Percentiles rank a stretch among this genome's conserved stretches.
phyloP scores from a whole-genome alignment of 2,888 invertebrate genomes.

The Synanthedon vespiformis region DNA sequence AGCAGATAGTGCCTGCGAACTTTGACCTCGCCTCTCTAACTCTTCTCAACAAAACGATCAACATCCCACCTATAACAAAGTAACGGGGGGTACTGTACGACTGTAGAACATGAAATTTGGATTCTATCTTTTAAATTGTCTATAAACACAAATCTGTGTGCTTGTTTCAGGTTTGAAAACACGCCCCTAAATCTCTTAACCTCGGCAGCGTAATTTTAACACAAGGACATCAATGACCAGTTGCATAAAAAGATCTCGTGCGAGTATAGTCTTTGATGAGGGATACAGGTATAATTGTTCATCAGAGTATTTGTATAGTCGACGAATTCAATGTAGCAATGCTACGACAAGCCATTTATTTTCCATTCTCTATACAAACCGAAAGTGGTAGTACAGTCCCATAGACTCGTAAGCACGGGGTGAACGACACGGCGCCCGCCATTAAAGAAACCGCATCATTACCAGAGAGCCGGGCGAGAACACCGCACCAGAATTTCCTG shows the following conservation, averaged over 20 bases:
- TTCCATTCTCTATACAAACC: conserved; percentile 1
- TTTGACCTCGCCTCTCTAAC: conserved; percentile 17
- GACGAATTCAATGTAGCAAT: no score
- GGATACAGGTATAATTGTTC: no score
- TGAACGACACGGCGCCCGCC: conserved; percentile 38
- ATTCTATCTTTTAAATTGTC: no score
- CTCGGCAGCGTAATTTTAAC: no score
- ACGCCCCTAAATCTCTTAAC: no score
- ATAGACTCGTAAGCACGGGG: conserved; percentile 19
- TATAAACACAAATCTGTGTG: no score
- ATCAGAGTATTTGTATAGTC: no score
- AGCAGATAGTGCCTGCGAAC: conserved; percentile 19
- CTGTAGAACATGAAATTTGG: neutral
- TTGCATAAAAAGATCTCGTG: no score
- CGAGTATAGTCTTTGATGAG: no score
- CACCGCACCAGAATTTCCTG: neutral
- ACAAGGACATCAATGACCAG: no score
- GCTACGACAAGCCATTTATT: no score
- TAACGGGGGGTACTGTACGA: neutral
- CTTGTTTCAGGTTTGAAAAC: no score
- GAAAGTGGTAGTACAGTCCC: conserved; percentile 1
- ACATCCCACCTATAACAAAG: neutral
- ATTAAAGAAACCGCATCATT: conserved; percentile 54
- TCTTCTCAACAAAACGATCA: neutral
- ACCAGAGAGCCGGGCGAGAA: conserved; percentile 14